These are phyloP conservation scores for Lutjanus erythropterus DNA, from an alignment of 2,113 vertebrate genomes.

Conservation along the genomic window DNA sequence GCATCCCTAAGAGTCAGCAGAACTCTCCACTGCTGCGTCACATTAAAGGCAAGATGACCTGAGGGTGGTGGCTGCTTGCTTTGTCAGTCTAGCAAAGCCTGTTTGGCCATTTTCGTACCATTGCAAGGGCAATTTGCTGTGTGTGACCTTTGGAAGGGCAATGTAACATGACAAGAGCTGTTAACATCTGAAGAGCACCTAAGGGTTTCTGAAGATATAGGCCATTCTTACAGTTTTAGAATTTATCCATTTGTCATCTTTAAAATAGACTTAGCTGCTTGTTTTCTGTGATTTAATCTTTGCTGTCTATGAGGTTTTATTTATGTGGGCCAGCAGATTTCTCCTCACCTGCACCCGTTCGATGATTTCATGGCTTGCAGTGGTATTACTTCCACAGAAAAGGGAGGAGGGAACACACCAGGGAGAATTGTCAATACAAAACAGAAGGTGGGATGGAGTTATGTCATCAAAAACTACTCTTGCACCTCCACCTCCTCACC, in stretches of 20 bases:
- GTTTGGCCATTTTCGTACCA: slow-evolving; percentile 70
- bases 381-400: not conserved
- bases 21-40: slow-evolving; percentile 72
- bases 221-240: slow-evolving; percentile 63
- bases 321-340: not conserved
- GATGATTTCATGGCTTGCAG: slow-evolving; percentile 17
- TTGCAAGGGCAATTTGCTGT: slow-evolving; percentile 75
- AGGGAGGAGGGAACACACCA: not conserved
- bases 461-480: not conserved
- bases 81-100: slow-evolving; percentile 76
- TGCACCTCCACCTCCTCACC: not conserved
- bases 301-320: slow-evolving; percentile 4
- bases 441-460: not conserved
- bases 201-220: slow-evolving; percentile 65
- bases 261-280: slow-evolving; percentile 16
- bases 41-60: slow-evolving; percentile 67
- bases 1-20: slow-evolving; percentile 72
- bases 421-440: slow-evolving; percentile 12
- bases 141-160: slow-evolving; percentile 79
- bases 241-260: slow-evolving; percentile 56
- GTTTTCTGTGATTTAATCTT: slow-evolving; percentile 32
- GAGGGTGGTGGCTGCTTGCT: slow-evolving; percentile 65
- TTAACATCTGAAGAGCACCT: slow-evolving; percentile 71
- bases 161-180: slow-evolving; percentile 79
- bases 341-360: slow-evolving; percentile 6